These are phyloP conservation scores for Sebastes baramenuke DNA, from an alignment of 2,797 vertebrate species.

Conservation along the genomic window DNA sequence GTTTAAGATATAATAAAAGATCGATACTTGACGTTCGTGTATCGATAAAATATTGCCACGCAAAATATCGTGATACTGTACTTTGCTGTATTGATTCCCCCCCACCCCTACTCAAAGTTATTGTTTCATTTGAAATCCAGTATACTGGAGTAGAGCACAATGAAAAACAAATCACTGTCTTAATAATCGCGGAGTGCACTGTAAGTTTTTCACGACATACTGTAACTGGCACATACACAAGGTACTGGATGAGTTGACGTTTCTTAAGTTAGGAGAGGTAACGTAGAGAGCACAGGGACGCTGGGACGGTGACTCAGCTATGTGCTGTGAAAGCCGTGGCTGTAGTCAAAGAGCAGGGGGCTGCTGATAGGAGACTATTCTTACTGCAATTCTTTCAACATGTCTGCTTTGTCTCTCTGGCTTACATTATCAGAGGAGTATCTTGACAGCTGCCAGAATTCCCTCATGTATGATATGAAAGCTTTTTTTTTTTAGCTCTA, in stretches of 20 bases:
- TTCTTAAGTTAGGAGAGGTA: neutral
- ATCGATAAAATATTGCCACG: too few species aligned
- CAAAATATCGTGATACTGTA: too few species aligned
- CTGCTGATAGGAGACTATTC: conserved; percentile 60
- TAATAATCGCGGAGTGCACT: neutral
- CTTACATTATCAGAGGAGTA: conserved; percentile 54
- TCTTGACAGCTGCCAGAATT: conserved; percentile 71
- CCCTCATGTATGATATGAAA: conserved; percentile 58
- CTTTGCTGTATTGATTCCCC: too few species aligned
- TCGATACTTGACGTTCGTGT: too few species aligned
- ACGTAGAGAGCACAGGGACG: conserved; percentile 7
- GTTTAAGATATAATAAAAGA: too few species aligned
- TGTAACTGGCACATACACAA: neutral
- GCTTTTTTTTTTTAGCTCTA: conserved; percentile 29
- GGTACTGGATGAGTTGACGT: neutral
- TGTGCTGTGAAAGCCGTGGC: conserved; percentile 10
- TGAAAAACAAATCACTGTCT: neutral
- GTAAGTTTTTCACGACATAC: conserved; percentile 1
- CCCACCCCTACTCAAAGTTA: too few species aligned
- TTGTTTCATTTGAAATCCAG: neutral
- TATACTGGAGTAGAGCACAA: neutral
- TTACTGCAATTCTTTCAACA: conserved; percentile 65
- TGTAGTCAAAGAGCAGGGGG: conserved; percentile 44
- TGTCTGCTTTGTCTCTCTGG: conserved; percentile 52
- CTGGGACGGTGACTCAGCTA: conserved; percentile 30